Conservation (phyloP, 1,140 invertebrate species). For the Leptinotarsa undecemlineata region DNA sequence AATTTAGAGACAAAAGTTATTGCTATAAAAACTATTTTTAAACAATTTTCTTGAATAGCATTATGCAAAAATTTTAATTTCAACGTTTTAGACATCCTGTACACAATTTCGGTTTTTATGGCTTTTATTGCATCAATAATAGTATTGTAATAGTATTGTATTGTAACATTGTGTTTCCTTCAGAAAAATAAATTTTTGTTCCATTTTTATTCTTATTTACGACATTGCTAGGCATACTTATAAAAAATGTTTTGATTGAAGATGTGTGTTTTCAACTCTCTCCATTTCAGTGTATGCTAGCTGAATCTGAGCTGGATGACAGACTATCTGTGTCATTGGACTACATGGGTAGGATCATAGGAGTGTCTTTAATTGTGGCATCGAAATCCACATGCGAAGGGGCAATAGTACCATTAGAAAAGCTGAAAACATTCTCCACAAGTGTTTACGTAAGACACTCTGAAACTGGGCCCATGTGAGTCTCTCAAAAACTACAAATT, state of each 20-base stretch:
- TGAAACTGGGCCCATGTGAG: slow-evolving; percentile 74
- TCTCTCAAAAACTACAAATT: slow-evolving; percentile 33
- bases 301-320: slow-evolving; percentile 70
- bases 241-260: neutral
- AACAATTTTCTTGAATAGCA: too few relatives aligned
- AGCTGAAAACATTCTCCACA: slow-evolving; percentile 68
- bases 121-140: too few relatives aligned
- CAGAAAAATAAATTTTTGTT: too few relatives aligned
- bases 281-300: slow-evolving; percentile 63
- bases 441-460: slow-evolving; percentile 73
- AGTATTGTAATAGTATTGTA: too few relatives aligned
- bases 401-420: slow-evolving; percentile 51
- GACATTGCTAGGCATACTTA: neutral
- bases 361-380: slow-evolving; percentile 63
- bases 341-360: slow-evolving; percentile 70
- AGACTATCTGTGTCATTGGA: slow-evolving; percentile 73
- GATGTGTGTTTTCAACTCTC: neutral
- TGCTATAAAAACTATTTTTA: too few relatives aligned
- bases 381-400: slow-evolving; percentile 60
- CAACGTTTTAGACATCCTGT: too few relatives aligned
- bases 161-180: too few relatives aligned
- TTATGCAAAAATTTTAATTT: too few relatives aligned
- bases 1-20: too few relatives aligned
- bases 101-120: too few relatives aligned
- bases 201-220: too few relatives aligned